Percentiles rank a stretch among this genome's conserved stretches.
Evolutionary conservation across 2,888 invertebrate species (phyloP).

Genomic region (Mechanitis messenoides): DNA sequence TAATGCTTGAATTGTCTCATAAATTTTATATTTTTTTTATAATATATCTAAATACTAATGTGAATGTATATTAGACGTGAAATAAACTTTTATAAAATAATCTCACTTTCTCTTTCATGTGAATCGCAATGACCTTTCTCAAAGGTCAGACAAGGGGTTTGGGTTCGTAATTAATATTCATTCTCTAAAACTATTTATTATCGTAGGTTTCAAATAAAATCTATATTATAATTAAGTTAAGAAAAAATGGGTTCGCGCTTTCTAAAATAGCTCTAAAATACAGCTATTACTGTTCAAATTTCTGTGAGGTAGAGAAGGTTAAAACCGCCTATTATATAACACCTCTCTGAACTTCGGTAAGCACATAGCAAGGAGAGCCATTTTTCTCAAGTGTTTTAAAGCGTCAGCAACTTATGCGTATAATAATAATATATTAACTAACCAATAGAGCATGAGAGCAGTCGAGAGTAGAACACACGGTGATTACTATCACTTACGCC

Average conservation of each 20-base stretch:
- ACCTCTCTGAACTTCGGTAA: conserved; percentile 29
- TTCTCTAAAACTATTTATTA: not conserved
- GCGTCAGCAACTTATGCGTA: conserved; percentile 18
- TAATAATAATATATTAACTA: conserved; percentile 43
- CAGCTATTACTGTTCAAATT: conserved; percentile 10
- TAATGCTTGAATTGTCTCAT: too few species aligned
- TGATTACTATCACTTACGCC: conserved; percentile 33
- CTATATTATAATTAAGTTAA: too few species aligned
- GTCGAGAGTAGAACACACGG: conserved; percentile 68
- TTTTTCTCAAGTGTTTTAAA: conserved; percentile 22
- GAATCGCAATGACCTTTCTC: conserved; percentile 1
- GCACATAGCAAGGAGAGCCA: conserved; percentile 25
- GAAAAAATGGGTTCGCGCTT: too few species aligned
- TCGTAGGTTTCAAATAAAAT: too few species aligned
- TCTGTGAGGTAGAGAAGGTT: conserved; percentile 16
- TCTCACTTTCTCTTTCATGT: conserved; percentile 3
- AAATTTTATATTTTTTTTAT: not conserved
- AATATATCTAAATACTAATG: not conserved
- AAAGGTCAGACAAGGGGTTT: conserved; percentile 4
- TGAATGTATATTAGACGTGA: not conserved
- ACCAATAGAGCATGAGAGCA: conserved; percentile 72
- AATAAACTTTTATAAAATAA: conserved; percentile 1
- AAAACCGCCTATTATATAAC: conserved; percentile 38
- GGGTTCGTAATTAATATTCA: conserved; percentile 3
- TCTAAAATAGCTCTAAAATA: not conserved